Conservation (phyloP, 2,113 vertebrate genomes). For the Gnathonemus echidnorhynchus region DNA sequence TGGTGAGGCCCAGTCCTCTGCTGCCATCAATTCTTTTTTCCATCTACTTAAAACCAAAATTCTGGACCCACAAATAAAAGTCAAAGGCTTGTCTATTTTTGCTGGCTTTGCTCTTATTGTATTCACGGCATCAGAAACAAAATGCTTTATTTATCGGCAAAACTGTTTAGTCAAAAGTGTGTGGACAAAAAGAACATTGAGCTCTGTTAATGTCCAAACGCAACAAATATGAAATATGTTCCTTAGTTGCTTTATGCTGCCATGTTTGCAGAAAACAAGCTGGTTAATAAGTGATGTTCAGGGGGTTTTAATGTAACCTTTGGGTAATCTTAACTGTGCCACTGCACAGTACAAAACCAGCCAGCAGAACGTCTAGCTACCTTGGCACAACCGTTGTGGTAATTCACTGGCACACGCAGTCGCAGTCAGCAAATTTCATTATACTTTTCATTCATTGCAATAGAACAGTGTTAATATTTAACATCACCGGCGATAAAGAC, state of each 20-base stretch:
- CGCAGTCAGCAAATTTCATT: not conserved
- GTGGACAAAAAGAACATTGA: not conserved
- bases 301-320: not conserved
- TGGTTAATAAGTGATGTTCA: not conserved
- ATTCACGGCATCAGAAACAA: not conserved
- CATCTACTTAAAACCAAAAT: not conserved
- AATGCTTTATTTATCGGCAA: not conserved
- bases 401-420: not conserved
- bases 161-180: not conserved
- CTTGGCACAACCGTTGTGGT: not conserved
- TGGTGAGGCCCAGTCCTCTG: not conserved
- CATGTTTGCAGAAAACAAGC: not conserved
- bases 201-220: not conserved
- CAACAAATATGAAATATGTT: not conserved
- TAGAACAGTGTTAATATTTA: not conserved
- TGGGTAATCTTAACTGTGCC: not conserved
- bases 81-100: not conserved
- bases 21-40: not conserved
- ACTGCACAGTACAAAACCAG: not conserved
- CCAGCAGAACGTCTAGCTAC: not conserved
- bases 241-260: not conserved
- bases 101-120: not conserved
- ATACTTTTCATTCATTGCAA: not conserved
- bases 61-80: not conserved
- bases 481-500: not conserved